Evolutionary conservation across 2,888 invertebrate species (phyloP).

Genomic region (Exocentrus adspersus): DNA sequence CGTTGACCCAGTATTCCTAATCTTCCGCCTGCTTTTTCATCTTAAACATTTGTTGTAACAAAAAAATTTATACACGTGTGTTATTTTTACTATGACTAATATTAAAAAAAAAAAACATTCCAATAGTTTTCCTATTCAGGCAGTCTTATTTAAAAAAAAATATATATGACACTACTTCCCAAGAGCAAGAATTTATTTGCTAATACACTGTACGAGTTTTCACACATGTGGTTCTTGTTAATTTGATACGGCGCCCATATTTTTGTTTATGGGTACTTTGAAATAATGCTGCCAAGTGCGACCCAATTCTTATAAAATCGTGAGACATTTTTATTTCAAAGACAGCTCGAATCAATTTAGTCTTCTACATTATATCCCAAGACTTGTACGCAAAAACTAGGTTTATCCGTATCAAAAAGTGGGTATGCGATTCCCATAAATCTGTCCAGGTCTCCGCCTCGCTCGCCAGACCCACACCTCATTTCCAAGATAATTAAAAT

Average conservation of each 20-base stretch:
- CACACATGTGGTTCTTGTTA: neutral
- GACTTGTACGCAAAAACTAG: too few relatives aligned
- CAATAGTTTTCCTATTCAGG: too few relatives aligned
- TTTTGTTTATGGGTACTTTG: neutral
- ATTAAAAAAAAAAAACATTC: too few relatives aligned
- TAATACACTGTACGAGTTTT: neutral
- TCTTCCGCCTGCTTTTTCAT: neutral
- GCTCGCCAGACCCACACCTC: constrained; percentile 17
- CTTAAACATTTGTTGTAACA: neutral
- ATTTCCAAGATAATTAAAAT: constrained; percentile 22
- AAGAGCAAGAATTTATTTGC: neutral
- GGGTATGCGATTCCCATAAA: constrained; percentile 14
- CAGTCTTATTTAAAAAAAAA: too few relatives aligned
- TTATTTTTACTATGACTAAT: neutral
- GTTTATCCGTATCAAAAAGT: neutral
- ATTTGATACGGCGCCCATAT: neutral
- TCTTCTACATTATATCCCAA: too few relatives aligned
- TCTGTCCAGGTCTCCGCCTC: constrained; percentile 17
- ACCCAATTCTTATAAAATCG: neutral
- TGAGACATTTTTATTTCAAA: neutral
- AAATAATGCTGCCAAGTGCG: neutral
- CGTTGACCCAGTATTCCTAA: neutral
- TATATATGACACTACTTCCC: neutral
- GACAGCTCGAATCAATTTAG: too few relatives aligned
- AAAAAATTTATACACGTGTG: constrained; percentile 1